Evolutionary conservation across 53 echinoderm and acorn worm species (phyloP).

Genomic region (Temnopleurus reevesii): DNA sequence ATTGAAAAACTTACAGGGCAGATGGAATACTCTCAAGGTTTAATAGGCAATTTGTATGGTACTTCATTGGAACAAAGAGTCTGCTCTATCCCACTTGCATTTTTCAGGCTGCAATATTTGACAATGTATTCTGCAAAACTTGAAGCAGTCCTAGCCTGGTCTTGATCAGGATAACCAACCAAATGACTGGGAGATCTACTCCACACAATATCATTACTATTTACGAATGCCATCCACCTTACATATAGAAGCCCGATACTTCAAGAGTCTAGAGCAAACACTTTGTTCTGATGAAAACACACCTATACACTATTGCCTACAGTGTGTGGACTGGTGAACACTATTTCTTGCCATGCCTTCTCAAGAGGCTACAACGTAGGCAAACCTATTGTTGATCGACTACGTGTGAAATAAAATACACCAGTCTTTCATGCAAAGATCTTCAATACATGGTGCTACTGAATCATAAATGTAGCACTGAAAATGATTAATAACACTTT

Average conservation of each 20-base stretch:
- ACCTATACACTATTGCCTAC: neutral
- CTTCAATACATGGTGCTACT: neutral
- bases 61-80: too few species aligned
- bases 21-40: neutral
- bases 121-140: too few species aligned
- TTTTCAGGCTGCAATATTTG: too few species aligned
- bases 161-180: too few species aligned
- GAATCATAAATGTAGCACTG: neutral
- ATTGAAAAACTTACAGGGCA: too few species aligned
- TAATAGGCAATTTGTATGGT: neutral
- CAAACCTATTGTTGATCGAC: neutral
- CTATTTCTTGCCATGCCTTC: neutral
- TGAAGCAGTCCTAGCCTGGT: too few species aligned
- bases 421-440: neutral
- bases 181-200: too few species aligned
- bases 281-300: neutral
- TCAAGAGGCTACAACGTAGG: neutral
- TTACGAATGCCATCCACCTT: too few species aligned
- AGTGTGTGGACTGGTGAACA: constrained; percentile 1
- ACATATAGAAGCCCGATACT: too few species aligned
- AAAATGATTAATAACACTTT: neutral
- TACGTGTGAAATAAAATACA: neutral
- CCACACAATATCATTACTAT: too few species aligned
- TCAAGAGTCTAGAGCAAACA: too few species aligned
- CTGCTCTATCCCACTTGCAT: neutral